Base-by-base conservation (phyloP, 2,888 invertebrate genomes). In the Trichacis sp. region DNA sequence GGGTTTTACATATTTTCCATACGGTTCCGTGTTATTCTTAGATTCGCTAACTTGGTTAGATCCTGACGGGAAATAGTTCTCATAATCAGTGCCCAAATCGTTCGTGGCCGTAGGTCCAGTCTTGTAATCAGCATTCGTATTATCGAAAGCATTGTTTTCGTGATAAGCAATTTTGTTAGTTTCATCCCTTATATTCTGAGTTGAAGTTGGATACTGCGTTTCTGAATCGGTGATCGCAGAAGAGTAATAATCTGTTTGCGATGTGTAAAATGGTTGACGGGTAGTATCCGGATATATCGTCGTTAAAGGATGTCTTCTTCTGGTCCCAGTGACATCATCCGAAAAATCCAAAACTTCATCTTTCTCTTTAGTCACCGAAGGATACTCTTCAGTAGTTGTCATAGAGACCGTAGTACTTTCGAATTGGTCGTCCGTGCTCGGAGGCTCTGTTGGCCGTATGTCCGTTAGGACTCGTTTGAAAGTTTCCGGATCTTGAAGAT, bases 341-440 rank as follows among this genome's bases (percentile, higher is more conserved):
- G 93, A 93, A 77, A 92, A 93, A 61, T 92, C 92, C 50, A 93
- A 80, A 17, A 93, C 89, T 84, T 93, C 94, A 69, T 92, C 92
- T 71, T 91, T 92, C 72, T 91, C 90, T 53, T 89, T 88, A 0
- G 88, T 86, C 0, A 87, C 88, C 1, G 89, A 88, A 0, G 88
- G 88, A 64, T 88, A 87, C 73, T 89, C 89, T 3, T 89, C 82
- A 1, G 76, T 73, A 0, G 79, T 87, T 1, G 77, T 81, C 4
- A 81, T 74, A 14, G 72, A 72, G 0, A 60, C 29, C 2, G 80
- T 80, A 0, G 71, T 84, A 53, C 47, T 81, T n/a, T 70, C 74
- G 85, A 84, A 18, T 80, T 84, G 8, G 1, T 85, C 77, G 61
- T 85, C 80, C 24, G 86, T 86, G 45, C 86, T 85, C 1, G 77